Evolutionary conservation across 92 coral and sea anemone genomes (phyloP), one percentile per base, ranked within the genome.

Genomic region (Montipora capitata): DNA sequence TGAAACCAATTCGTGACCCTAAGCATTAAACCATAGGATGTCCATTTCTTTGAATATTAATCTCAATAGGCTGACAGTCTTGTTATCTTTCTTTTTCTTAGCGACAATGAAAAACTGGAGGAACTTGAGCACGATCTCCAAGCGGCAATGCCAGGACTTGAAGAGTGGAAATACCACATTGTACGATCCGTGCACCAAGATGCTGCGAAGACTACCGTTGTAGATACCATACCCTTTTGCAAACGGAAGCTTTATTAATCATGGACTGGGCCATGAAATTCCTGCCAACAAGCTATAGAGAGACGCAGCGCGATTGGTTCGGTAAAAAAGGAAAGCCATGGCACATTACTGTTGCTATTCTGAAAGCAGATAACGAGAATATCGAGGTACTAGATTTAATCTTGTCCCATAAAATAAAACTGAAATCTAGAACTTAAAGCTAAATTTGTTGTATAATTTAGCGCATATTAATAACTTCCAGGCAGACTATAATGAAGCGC

Each of bases 61-160:
- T 68, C 7, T 68, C 39, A 2, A 68, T 68, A 20, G 48, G 39
- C 73, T 68, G 73, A 35, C 44, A 68, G 27, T 40, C 45, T 44
- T 40, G 4, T 40, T 68, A 20, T 10, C 73, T 11, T 39, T 7
- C 15, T 68, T 27, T 38, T 27, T 40, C 45, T 20, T 74, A 73
- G 88, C 15, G 38, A 84, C 49, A 38, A 61, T 15, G 88, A 74
- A 38, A 64, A 62, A 45, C 9, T 38, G 38, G 89, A 84, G 70
- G 89, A 85, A 59, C 48, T 85, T 40, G 56, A 17, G 39, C 68
- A 85, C 42, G 90, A 86, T 57, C 87, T 64, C n/a, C 68, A 85
- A 48, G 41, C 72, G 63, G 87, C 87, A 17, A 82, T 16, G 14
- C 88, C 78, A 44, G 61, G 65, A 67, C 72, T 79, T 10, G 74